A percentile compares a stretch with the other conserved stretches of the same genome.
These are phyloP conservation scores for Cephalopterus ornatus DNA, from an alignment of 2,113 vertebrate species.

Conservation along the genomic window DNA sequence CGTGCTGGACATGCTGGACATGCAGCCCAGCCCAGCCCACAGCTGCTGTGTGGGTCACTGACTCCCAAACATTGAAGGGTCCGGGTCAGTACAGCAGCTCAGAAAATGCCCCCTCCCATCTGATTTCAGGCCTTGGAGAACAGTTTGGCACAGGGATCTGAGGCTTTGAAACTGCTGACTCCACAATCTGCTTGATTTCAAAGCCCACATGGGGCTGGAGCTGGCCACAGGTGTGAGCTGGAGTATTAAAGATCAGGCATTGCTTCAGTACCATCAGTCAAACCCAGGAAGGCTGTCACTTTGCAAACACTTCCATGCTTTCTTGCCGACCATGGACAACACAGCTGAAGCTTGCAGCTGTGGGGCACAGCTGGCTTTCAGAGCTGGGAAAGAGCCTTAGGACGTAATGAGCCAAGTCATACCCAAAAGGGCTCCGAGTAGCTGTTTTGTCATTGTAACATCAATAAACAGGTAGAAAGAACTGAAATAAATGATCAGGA, in stretches of 20 bases:
- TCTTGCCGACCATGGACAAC: background rate
- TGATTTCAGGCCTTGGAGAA: background rate
- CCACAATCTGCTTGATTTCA: background rate
- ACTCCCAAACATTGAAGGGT: background rate
- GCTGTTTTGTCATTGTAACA: background rate
- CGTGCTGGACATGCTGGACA: fast-evolving
- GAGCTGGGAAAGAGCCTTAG: background rate
- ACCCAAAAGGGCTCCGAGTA: background rate
- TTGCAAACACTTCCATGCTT: background rate
- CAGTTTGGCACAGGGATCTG: background rate
- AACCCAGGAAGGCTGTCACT: fast-evolving
- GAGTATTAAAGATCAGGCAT: background rate
- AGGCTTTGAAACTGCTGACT: background rate
- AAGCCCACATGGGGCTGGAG: background rate
- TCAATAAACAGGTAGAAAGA: background rate
- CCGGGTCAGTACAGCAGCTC: background rate
- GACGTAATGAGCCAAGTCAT: background rate
- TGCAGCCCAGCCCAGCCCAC: background rate
- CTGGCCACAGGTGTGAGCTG: fast-evolving
- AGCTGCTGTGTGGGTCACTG: background rate
- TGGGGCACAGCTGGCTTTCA: background rate
- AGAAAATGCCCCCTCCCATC: background rate
- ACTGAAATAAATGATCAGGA: background rate
- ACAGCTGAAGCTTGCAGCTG: background rate
- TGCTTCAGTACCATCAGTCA: background rate